Evolutionary conservation across 1,140 invertebrate species (phyloP).

Genomic region (Megalopta genalis): DNA sequence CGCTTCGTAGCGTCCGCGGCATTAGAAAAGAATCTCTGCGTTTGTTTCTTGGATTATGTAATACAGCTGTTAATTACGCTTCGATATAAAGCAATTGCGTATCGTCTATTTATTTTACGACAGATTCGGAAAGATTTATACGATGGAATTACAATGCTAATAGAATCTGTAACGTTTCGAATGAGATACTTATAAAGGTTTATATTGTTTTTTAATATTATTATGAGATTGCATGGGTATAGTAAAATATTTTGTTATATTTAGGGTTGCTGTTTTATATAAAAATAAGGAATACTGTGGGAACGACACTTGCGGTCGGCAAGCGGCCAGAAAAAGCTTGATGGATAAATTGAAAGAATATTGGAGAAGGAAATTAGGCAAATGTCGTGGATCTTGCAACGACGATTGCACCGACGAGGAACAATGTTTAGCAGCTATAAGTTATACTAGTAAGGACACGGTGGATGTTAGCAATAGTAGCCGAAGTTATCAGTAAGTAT

Average conservation of each 20-base stretch:
- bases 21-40: too few species aligned
- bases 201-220: too few species aligned
- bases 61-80: too few species aligned
- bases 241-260: neutral
- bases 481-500: slow-evolving; percentile 60
- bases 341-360: slow-evolving; percentile 52
- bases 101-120: too few species aligned
- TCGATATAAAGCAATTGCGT: too few species aligned
- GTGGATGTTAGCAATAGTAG: slow-evolving; percentile 38
- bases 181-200: too few species aligned
- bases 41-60: too few species aligned
- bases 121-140: too few species aligned
- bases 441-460: slow-evolving; percentile 63
- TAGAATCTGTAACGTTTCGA: too few species aligned
- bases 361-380: slow-evolving; percentile 59
- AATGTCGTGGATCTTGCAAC: slow-evolving; percentile 48
- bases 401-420: slow-evolving; percentile 58
- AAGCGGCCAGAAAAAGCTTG: slow-evolving; percentile 22
- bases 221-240: neutral
- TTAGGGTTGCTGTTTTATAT: slow-evolving; percentile 65
- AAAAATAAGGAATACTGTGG: slow-evolving; percentile 66
- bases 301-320: slow-evolving; percentile 41
- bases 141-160: too few species aligned
- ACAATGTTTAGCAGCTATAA: slow-evolving; percentile 59
- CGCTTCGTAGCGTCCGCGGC: too few species aligned